These are phyloP conservation scores for Troglohyphantes excavatus DNA, from an alignment of 2,888 invertebrate species.

Conservation along the genomic window DNA sequence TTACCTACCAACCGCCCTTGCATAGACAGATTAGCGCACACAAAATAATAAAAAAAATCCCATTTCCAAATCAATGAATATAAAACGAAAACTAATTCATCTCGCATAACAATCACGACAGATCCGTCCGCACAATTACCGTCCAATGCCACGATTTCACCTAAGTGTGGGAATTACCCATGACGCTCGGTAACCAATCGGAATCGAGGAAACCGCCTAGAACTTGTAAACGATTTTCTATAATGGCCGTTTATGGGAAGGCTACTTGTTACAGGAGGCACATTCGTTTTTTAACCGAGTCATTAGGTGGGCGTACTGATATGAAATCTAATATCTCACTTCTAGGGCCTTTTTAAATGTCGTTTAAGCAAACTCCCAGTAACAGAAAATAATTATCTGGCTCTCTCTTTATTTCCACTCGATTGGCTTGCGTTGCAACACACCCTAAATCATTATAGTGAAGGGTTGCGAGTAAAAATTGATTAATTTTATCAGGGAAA, in stretches of 20 bases:
- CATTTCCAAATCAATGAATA: slow-evolving; percentile 30
- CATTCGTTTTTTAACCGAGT: not conserved
- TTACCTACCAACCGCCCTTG: not conserved
- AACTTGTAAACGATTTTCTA: slow-evolving; percentile 63
- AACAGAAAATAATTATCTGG: not conserved
- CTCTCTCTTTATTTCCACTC: not conserved
- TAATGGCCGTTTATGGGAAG: slow-evolving; percentile 16
- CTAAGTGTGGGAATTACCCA: not conserved
- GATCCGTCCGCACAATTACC: not conserved
- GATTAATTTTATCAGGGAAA: too few relatives aligned
- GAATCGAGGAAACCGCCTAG: slow-evolving; percentile 11
- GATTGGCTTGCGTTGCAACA: not conserved
- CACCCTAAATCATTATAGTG: not conserved
- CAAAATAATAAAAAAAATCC: not conserved
- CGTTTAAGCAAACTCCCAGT: not conserved
- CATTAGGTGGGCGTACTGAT: not conserved
- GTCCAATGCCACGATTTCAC: not conserved
- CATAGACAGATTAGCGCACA: not conserved
- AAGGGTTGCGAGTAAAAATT: too few relatives aligned
- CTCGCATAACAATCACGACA: not conserved
- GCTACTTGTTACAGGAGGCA: slow-evolving; percentile 32
- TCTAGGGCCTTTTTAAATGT: not conserved
- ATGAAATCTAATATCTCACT: not conserved
- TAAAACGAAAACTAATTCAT: slow-evolving; percentile 18
- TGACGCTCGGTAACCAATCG: not conserved